A percentile compares a stretch with the other conserved stretches of the same genome.
These are phyloP conservation scores for Podarcis raffonei DNA, from an alignment of 2,113 vertebrate species.

Conservation along the genomic window DNA sequence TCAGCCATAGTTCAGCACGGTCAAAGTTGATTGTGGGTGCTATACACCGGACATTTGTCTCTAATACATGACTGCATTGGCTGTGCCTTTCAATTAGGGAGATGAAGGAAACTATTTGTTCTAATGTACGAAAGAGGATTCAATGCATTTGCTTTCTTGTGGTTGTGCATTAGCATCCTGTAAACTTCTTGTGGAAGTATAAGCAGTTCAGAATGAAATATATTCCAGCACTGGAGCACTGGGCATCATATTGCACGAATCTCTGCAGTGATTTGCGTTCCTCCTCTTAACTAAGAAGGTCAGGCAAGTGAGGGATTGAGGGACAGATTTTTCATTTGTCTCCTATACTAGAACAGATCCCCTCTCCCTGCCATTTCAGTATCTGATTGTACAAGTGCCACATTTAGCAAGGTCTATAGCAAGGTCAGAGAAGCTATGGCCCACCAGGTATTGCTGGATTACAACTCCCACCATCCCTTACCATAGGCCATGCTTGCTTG, in stretches of 20 bases:
- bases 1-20: neutral
- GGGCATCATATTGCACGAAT: neutral
- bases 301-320: neutral
- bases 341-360: neutral
- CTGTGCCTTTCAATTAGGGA: neutral
- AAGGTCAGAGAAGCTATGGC: neutral
- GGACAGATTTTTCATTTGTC: neutral
- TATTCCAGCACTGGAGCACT: neutral
- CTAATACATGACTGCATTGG: too few relatives aligned
- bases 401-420: neutral
- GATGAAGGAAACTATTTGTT: neutral
- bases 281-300: neutral
- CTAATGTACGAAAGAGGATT: neutral
- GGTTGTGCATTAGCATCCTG: neutral
- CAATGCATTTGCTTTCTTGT: neutral
- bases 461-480: too few relatives aligned
- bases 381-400: neutral
- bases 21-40: too few relatives aligned
- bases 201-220: neutral
- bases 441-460: too few relatives aligned
- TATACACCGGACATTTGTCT: too few relatives aligned
- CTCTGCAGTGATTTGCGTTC: neutral
- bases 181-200: neutral
- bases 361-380: too few relatives aligned
- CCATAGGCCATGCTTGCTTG: too few relatives aligned